phyloP scores from a whole-genome alignment of 2,797 vertebrate genomes.

The Acanthurus lineatus region DNA sequence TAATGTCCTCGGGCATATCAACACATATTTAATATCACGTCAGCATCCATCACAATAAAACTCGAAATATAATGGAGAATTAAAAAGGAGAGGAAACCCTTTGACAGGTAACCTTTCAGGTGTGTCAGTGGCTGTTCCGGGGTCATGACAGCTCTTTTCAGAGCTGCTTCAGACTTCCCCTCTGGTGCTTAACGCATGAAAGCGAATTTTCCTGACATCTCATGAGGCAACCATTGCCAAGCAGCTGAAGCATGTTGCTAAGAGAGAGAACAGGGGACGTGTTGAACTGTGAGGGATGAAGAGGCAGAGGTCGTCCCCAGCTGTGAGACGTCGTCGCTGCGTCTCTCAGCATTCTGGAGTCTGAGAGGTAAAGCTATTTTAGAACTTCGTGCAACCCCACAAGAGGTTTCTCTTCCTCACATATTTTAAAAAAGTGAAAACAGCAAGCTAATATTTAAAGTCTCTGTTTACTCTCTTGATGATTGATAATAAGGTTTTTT shows the following conservation, averaged over 20 bases:
- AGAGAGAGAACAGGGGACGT: conserved; percentile 45
- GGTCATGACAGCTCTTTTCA: conserved; percentile 73
- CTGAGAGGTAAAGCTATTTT: conserved; percentile 47
- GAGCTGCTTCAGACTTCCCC: conserved; percentile 43
- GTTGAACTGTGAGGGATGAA: conserved; percentile 39
- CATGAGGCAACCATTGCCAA: conserved; percentile 52
- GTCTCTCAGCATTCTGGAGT: conserved; percentile 50
- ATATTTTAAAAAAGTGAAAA: conserved; percentile 57
- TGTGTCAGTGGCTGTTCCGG: conserved; percentile 43
- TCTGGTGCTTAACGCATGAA: conserved; percentile 59
- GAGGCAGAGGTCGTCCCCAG: conserved; percentile 41
- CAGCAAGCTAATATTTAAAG: conserved; percentile 21
- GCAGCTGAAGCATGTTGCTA: conserved; percentile 52
- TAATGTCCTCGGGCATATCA: conserved; percentile 40
- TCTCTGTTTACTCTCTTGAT: conserved; percentile 11
- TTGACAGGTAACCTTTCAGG: conserved; percentile 66
- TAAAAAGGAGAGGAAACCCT: conserved; percentile 61
- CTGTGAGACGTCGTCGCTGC: conserved; percentile 52
- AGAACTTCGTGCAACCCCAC: conserved; percentile 52
- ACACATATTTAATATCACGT: conserved; percentile 41
- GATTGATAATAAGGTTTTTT: conserved; percentile 37
- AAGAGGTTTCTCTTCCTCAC: conserved; percentile 23
- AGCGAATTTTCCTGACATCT: conserved; percentile 67
- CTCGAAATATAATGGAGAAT: conserved; percentile 44
- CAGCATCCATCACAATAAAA: conserved; percentile 33